Evolutionary conservation across 2,113 vertebrate species (phyloP), one percentile per base, ranked within the genome.

Genomic region (Rhea pennata): DNA sequence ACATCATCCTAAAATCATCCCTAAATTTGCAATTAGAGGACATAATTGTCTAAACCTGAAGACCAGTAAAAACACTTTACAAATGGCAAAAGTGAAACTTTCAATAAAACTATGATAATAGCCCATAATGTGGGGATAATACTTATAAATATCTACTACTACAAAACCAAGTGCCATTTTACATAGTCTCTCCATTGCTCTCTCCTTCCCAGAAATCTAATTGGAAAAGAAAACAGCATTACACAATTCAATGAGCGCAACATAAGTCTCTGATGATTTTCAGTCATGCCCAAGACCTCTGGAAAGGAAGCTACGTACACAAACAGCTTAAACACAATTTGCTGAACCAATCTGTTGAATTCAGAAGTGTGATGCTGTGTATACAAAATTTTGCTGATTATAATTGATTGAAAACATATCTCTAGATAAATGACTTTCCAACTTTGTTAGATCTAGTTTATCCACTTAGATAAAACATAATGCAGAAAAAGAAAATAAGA

Each of bases 101-200:
- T 23, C 23, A 77, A 59, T 31, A 88, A 87, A 88, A 4, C 24
- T 42, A 21, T 1, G 77, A 36, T 36, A 36, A 36, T 39, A 81
- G 48, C 66, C 87, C 6, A 1, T 3, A 15, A 50, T 27, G 23
- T 10, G 74, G 54, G 67, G n/a, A 48, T 17, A 87, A 64, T 8
- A 42, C 53, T 64, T 61, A 62, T 87, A 82, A 88, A 27, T 54
- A 44, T 39, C 74, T 84, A 61, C 74, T 76, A 53, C 58, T 50
- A 56, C 24, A 89, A 90, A 79, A 90, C 42, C 24, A 74, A 78
- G 46, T 44, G 74, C 44, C 85, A 17, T 58, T 94, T 93, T 31
- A 54, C 42, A 58, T 4, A 87, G 77, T 21, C 92, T 33, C 54
- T 84, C 62, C 58, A 44, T 3, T 72, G 42, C 9, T 89, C 50